Conservation (phyloP, 2,888 invertebrate genomes). For the Chalcis sispes region DNA sequence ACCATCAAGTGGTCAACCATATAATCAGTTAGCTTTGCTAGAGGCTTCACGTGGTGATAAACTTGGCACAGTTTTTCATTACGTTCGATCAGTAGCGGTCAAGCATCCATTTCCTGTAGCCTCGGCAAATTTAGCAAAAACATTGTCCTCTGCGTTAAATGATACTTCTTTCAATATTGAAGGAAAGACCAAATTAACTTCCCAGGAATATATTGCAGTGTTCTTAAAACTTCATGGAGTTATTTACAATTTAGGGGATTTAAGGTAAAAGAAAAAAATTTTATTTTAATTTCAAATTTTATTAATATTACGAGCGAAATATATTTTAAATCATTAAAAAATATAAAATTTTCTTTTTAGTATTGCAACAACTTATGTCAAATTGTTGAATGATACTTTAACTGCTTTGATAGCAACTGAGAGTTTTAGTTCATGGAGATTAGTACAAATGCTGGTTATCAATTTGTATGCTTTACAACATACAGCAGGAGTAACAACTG, state of each 20-base stretch:
- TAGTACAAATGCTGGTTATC: conserved; percentile 88
- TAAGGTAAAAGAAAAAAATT: conserved; percentile 65
- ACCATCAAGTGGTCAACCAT: conserved; percentile 90
- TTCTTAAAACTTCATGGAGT: conserved; percentile 82
- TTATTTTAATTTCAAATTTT: not conserved
- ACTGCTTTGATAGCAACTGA: conserved; percentile 88
- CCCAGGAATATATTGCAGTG: conserved; percentile 79
- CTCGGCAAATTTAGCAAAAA: conserved; percentile 86
- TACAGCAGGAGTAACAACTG: conserved; percentile 74
- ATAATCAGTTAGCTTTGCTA: conserved; percentile 90
- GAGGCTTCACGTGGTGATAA: conserved; percentile 89
- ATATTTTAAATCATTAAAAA: not conserved
- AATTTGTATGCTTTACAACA: conserved; percentile 85
- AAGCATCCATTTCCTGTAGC: conserved; percentile 92
- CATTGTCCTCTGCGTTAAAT: conserved; percentile 80
- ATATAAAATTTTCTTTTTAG: conserved; percentile 66
- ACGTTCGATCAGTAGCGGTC: conserved; percentile 86
- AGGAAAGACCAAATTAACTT: conserved; percentile 79
- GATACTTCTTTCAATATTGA: conserved; percentile 68
- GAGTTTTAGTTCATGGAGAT: conserved; percentile 85
- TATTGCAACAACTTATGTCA: conserved; percentile 80
- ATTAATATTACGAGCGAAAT: too few relatives aligned
- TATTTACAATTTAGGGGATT: conserved; percentile 77
- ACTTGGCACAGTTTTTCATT: conserved; percentile 90
- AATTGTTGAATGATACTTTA: conserved; percentile 83